phyloP scores from a whole-genome alignment of 2,113 vertebrate genomes.

The Centropus unirufus region DNA sequence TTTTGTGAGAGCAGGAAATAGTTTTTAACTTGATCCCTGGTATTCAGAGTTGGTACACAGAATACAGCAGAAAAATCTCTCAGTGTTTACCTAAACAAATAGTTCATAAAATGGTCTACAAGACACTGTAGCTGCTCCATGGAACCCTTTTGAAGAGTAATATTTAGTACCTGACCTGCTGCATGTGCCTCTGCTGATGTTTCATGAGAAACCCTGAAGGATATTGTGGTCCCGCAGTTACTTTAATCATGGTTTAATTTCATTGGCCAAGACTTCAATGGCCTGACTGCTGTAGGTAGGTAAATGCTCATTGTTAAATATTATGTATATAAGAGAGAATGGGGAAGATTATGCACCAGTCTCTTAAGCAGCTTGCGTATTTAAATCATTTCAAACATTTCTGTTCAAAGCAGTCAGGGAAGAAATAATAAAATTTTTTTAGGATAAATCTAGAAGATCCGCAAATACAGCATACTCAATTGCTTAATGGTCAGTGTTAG shows the following conservation, averaged over 20 bases:
- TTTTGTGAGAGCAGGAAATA: background rate
- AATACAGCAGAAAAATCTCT: background rate
- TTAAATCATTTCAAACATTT: background rate
- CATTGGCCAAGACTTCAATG: background rate
- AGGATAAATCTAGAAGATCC: background rate
- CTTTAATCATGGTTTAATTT: background rate
- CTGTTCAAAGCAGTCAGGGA: background rate
- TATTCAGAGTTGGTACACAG: background rate
- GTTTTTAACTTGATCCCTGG: background rate
- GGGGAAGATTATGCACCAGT: background rate
- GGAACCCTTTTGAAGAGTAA: background rate
- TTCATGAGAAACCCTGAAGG: background rate
- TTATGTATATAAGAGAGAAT: background rate
- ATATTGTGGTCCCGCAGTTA: background rate
- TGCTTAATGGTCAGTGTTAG: background rate
- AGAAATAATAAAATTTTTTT: background rate
- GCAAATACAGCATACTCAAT: rapidly evolving
- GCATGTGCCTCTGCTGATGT: background rate
- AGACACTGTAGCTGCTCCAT: background rate
- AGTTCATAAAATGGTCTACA: background rate
- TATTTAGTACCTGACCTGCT: background rate
- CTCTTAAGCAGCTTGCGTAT: background rate
- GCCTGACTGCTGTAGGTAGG: background rate
- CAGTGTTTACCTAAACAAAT: background rate
- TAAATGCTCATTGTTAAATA: background rate